Evolutionary conservation across 2,888 invertebrate species (phyloP), one percentile per base, ranked within the genome.

Genomic region (Chouioia cunea): DNA sequence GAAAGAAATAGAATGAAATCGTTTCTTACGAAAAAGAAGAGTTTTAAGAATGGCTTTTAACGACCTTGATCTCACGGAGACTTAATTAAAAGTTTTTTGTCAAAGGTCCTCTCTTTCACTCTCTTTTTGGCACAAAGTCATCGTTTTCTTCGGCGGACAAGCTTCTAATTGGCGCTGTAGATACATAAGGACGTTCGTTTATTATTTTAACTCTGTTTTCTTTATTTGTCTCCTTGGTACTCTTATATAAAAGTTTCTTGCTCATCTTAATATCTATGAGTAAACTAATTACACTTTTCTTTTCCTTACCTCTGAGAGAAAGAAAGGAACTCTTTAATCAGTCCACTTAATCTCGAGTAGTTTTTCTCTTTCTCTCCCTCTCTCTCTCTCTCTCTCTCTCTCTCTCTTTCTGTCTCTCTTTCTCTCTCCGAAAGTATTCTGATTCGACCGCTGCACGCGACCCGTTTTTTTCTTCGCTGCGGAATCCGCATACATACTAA

Each of bases 341-440:
- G 67, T 68, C 67, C 70, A 70, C 70, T 70, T 60, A 60, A 73
- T 73, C 73, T 73, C 56, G 16, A 65, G 70, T 70, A 65, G 46
- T 46, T 47, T 43, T 52, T 43, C 15, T 50, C 6, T 50, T 48
- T 16, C 27, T 27, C 22, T 27, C 16, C 18, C 20, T 43, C 47
- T 36, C 54, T 57, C 48, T 16, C n/a, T 23, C 15, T 23, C 20
- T 44, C n/a, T 47, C 65, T 53, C 48, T 50, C 60, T 57, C 60
- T 23, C 58, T 59, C 48, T 18, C 22, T 48, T 44, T 59, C 58
- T n/a, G n/a, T n/a, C n/a, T n/a, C n/a, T n/a, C n/a, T n/a, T n/a
- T n/a, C n/a, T n/a, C n/a, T 8, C 46, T 48, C 23, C 10, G 4
- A 60, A 18, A 58, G 69, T 66, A 44, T 52, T 70, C 67, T 60